These are phyloP conservation scores for Thera obeliscata DNA, from an alignment of 2,888 invertebrate genomes.

Conservation along the genomic window DNA sequence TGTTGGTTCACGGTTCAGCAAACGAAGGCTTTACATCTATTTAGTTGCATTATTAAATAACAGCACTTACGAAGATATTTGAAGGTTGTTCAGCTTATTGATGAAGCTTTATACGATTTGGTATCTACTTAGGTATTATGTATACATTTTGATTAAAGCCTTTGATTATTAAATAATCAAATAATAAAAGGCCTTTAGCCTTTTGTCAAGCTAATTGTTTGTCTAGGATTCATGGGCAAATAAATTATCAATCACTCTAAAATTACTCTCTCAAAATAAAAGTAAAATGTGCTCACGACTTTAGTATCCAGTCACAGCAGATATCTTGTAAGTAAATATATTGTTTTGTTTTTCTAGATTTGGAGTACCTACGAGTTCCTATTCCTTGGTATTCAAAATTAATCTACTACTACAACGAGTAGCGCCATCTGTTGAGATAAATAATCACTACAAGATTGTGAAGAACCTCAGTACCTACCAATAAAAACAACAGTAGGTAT, in stretches of 20 bases:
- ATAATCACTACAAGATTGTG: neutral
- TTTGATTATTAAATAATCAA: neutral
- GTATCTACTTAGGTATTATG: conserved; percentile 11
- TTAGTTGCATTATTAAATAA: conserved; percentile 44
- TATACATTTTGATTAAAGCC: neutral
- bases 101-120: conserved; percentile 32
- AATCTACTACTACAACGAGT: neutral
- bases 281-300: too few relatives aligned
- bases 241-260: neutral
- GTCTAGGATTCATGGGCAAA: neutral
- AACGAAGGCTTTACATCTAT: conserved; percentile 18
- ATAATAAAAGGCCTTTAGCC: neutral
- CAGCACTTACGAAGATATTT: conserved; percentile 43
- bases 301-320: too few relatives aligned
- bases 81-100: conserved; percentile 52
- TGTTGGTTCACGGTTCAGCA: conserved; percentile 22
- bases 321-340: too few relatives aligned
- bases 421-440: conserved; percentile 20
- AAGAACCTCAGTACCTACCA: too few relatives aligned
- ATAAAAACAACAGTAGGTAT: too few relatives aligned
- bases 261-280: neutral
- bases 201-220: neutral
- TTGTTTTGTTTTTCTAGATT: too few relatives aligned
- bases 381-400: neutral
- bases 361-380: too few relatives aligned